phyloP scores from a whole-genome alignment of 2,797 vertebrate genomes.

The Staurois parvus region DNA sequence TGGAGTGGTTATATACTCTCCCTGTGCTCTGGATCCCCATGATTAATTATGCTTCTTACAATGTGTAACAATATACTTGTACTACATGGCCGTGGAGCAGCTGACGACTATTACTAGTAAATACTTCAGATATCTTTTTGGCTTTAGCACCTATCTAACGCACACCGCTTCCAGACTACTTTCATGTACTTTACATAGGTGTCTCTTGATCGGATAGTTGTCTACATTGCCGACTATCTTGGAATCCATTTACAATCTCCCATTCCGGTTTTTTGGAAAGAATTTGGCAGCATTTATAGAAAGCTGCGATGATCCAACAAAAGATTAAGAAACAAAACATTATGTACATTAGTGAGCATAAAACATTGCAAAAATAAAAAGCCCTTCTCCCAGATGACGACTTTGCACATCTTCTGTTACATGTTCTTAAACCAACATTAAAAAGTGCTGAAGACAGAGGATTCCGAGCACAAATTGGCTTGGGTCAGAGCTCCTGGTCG shows the following conservation, averaged over 20 bases:
- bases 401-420: constrained; percentile 62
- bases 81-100: not conserved
- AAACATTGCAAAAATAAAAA: constrained; percentile 50
- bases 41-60: not conserved
- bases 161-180: not conserved
- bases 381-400: constrained; percentile 50
- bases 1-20: not conserved
- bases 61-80: not conserved
- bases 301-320: constrained; percentile 47
- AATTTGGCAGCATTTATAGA: constrained; percentile 26
- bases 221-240: constrained; percentile 23
- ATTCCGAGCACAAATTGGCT: constrained; percentile 51
- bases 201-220: constrained; percentile 25
- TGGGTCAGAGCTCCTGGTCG: constrained; percentile 38
- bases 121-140: constrained; percentile 10
- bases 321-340: constrained; percentile 61
- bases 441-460: constrained; percentile 52
- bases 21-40: not conserved
- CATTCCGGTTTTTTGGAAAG: constrained; percentile 39
- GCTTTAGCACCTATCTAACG: not conserved
- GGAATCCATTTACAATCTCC: constrained; percentile 41
- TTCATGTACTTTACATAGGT: constrained; percentile 17
- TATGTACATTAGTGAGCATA: constrained; percentile 61
- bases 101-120: not conserved
- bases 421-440: constrained; percentile 58